Base-by-base conservation (phyloP, 2,797 vertebrate species). In the Macrochelys suwanniensis region DNA sequence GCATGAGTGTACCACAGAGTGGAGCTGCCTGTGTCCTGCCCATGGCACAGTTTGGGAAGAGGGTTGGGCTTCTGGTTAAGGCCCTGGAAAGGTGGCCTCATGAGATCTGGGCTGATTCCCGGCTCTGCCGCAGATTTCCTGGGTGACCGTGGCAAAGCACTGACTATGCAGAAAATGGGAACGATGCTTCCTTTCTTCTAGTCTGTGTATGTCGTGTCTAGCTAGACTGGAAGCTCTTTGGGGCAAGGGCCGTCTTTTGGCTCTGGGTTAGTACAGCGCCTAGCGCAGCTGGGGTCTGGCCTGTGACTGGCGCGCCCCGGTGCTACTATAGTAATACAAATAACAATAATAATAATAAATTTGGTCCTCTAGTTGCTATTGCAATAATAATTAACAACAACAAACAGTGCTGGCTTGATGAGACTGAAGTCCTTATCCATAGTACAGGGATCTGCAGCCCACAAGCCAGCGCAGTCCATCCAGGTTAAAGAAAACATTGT, bases 1-100 rank as follows among this genome's bases (percentile, higher is more conserved):
- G 92, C 93, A 85, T 80, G 92, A 96, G 51, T 87, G 80, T 5
- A 7, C 68, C 80, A 11, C 3, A 25, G 82, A 94, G 82, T 92
- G 81, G 85, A 83, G 88, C 65, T 93, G 95, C 85, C 77, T 71
- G 6, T 81, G 91, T 91, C 92, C 82, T 93, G 93, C 88, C 93
- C 93, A 31, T 4, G 6, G 65, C 16, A 76, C 80, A 54, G 1
- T 1, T 12, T 61, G 45, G 51, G 37, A 23, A 17, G 53, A 56
- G 7, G 37, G 88, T 54, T 92, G 83, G 71, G 21, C 9, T 74
- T 13, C 37, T 6, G 10, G 71, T 11, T 25, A 74, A 45, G 23
- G 71, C n/a, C 37, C 5, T 71, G 68, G n/a, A n/a, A 37, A 2
- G 5, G 19, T n/a, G 8, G 37, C 12, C 42, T 47, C 37, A 26